Evolutionary conservation across 2,113 vertebrate species (phyloP).

Genomic region (Nyctibius bracteatus): DNA sequence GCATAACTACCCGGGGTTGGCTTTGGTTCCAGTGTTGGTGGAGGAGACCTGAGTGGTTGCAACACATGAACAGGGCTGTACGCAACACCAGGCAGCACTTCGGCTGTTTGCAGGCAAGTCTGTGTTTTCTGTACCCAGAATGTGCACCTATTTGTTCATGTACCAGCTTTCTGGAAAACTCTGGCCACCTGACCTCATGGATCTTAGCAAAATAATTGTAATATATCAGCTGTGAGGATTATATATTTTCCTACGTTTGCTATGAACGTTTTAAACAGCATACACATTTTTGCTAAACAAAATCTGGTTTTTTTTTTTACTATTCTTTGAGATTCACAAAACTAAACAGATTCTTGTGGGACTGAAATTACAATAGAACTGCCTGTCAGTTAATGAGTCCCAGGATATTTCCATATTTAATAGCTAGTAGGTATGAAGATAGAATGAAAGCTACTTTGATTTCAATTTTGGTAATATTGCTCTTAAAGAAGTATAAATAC

Average conservation of each 20-base stretch:
- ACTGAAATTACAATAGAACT: background rate
- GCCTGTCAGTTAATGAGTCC: background rate
- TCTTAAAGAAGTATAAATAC: background rate
- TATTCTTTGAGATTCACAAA: background rate
- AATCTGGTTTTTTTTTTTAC: background rate
- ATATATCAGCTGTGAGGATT: background rate
- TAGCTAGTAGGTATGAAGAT: background rate
- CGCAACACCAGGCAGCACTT: background rate
- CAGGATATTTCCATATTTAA: background rate
- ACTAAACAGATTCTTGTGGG: background rate
- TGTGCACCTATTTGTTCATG: background rate
- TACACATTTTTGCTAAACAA: background rate
- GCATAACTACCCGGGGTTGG: background rate
- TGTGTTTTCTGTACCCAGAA: background rate
- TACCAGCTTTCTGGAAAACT: background rate
- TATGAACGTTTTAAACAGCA: background rate
- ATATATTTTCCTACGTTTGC: background rate
- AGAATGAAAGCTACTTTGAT: background rate
- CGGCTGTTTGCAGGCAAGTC: background rate
- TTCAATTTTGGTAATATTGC: background rate
- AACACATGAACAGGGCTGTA: fast-evolving
- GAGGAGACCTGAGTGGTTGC: background rate
- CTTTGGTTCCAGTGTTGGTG: background rate
- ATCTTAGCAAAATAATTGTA: background rate
- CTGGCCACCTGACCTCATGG: background rate